Evolutionary conservation across 2,888 invertebrate species (phyloP), one percentile per base, ranked within the genome.

Genomic region (Latrodectus hesperus): DNA sequence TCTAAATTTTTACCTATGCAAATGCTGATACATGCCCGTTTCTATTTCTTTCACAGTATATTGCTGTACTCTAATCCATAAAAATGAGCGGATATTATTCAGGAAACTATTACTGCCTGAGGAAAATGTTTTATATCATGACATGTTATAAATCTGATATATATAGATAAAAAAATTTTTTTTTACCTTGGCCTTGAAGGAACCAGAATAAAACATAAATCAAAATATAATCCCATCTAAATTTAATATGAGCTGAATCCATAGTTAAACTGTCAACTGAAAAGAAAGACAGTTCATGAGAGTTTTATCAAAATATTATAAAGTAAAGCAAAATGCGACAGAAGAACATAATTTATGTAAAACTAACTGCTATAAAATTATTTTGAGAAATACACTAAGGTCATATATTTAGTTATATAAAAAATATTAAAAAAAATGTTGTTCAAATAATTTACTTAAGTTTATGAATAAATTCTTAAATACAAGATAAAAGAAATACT

Each of bases 1-100:
- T 60, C 6, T 0, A 60, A 60, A 14, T n/a, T 12, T 90, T 88
- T 89, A 93, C 92, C 91, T 94, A 92, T 99, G 99, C 17, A 99
- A 94, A 92, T 99, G 98, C 72, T 95, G 94, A 92, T 96, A 98
- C 55, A 98, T 93, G 91, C 96, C 95, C 88, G 97, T 94, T 94
- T 98, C 96, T 82, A 98, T 95, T 93, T 98, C 97, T 89, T 98
- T 94, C 10, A 98, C 98, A 1, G 98, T 98, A 92, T 96, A 99
- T 92, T 99, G 99, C 91, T 98, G 97, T 72, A 99, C 96, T 91
- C 95, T 94, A 91, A 99, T 98, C 99, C 99, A 99, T 2, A 99
- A 93, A 91, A 97, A 97, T 0, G 96, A 95, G 68, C 99, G 94
- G 14, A 98, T 91, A 92, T 98, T 99, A 92, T 98, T 98, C 74